Percentiles rank a stretch among this genome's conserved stretches.
These are phyloP conservation scores for Tychaedon coryphoeus DNA, from an alignment of 2,113 vertebrate genomes.

Conservation along the genomic window DNA sequence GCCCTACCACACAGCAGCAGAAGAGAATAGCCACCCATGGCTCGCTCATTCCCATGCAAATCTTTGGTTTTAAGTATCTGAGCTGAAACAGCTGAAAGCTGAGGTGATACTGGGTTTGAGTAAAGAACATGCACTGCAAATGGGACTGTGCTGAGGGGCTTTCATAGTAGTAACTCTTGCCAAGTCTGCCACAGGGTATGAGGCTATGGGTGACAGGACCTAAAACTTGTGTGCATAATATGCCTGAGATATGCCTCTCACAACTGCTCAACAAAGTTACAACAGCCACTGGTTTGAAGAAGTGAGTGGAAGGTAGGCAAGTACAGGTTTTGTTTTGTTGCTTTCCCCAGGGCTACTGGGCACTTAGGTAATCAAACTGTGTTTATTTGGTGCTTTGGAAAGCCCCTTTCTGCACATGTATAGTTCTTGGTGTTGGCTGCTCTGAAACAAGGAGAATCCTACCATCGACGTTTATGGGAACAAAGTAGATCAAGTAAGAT, in stretches of 20 bases:
- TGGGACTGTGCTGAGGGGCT: background rate
- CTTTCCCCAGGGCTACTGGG: background rate
- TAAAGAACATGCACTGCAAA: background rate
- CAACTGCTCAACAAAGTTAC: background rate
- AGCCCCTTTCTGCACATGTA: background rate
- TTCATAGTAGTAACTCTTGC: background rate
- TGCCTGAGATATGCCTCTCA: background rate
- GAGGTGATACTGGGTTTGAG: background rate
- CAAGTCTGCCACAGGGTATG: background rate
- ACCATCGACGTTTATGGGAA: rapidly evolving
- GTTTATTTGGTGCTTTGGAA: background rate
- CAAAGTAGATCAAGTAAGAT: background rate
- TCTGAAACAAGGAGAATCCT: background rate
- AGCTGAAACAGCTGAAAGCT: background rate
- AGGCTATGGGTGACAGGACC: background rate
- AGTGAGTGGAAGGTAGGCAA: background rate
- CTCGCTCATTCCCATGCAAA: background rate
- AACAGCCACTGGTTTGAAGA: background rate
- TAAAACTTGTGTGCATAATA: background rate
- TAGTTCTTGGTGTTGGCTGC: background rate
- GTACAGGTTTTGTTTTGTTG: background rate
- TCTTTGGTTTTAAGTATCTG: background rate
- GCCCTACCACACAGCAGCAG: background rate
- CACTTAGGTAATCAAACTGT: background rate
- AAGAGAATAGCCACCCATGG: background rate